Percentiles rank a stretch among this genome's conserved stretches.
Evolutionary conservation across 2,797 vertebrate species (phyloP).

Genomic region (Pteropus rufus): DNA sequence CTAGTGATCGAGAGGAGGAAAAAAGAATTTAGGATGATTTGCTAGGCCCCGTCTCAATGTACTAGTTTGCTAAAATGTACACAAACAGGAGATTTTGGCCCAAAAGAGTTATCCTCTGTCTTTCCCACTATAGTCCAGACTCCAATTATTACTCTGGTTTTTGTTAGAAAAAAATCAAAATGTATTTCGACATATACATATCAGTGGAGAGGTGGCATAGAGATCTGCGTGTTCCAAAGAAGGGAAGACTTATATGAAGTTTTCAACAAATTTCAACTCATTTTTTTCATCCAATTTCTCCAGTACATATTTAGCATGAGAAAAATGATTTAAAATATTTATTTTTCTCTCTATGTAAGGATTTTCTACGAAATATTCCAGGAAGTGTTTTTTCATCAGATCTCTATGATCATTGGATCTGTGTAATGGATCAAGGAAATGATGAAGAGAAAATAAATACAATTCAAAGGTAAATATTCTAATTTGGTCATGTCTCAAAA

Average conservation of each 20-base stretch:
- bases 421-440: slow-evolving; percentile 89
- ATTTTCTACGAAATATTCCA: slow-evolving; percentile 95
- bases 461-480: slow-evolving; percentile 86
- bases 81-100: neutral
- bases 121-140: neutral
- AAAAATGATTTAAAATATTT: slow-evolving; percentile 41
- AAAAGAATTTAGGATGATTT: neutral
- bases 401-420: slow-evolving; percentile 92
- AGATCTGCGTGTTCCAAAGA: neutral
- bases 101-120: neutral
- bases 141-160: neutral
- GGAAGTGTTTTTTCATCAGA: slow-evolving; percentile 92
- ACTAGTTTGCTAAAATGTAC: neutral
- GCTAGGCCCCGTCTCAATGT: neutral
- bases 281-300: neutral
- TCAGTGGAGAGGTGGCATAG: neutral
- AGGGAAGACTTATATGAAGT: neutral
- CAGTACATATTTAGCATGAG: neutral
- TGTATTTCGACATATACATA: neutral
- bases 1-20: neutral
- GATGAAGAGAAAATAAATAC: slow-evolving; percentile 88
- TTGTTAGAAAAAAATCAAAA: neutral
- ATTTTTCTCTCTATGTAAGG: slow-evolving; percentile 81
- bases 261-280: neutral
- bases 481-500: slow-evolving; percentile 13